These are phyloP conservation scores for Temnopleurus reevesii DNA, from an alignment of 53 echinoderm and acorn worm genomes.

Conservation along the genomic window DNA sequence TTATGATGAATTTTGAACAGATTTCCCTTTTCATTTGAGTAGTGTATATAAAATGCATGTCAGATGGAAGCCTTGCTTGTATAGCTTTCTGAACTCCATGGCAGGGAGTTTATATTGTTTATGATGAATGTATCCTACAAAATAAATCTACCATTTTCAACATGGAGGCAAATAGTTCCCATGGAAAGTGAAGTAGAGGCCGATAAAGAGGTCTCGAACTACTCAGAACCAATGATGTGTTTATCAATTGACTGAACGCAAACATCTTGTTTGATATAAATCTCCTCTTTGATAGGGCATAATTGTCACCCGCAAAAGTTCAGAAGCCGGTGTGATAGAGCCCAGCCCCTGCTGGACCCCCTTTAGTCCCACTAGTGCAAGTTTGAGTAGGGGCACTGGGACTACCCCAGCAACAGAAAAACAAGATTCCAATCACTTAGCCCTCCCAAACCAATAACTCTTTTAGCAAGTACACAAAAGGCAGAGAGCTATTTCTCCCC, in stretches of 20 bases:
- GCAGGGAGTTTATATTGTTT: background rate
- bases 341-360: background rate
- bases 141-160: constrained; percentile 7
- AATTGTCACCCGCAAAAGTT: constrained; percentile 41
- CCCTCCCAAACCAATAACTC: constrained; percentile 47
- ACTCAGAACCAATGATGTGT: constrained; percentile 25
- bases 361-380: background rate
- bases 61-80: background rate
- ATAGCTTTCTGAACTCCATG: background rate
- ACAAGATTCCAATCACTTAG: constrained; percentile 43
- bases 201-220: background rate
- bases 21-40: no score
- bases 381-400: background rate
- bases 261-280: constrained; percentile 48
- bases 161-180: background rate
- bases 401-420: constrained; percentile 40
- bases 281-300: constrained; percentile 38
- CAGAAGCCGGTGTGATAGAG: constrained; percentile 14
- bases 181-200: background rate
- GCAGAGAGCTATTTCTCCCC: background rate
- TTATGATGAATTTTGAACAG: no score
- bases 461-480: constrained; percentile 37
- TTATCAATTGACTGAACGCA: constrained; percentile 40
- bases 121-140: constrained; percentile 12
- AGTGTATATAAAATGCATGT: no score